Percentiles rank a stretch among this genome's conserved stretches.
Conservation (phyloP, 1,140 invertebrate genomes). For the Propsilocerus akamusi region DNA sequence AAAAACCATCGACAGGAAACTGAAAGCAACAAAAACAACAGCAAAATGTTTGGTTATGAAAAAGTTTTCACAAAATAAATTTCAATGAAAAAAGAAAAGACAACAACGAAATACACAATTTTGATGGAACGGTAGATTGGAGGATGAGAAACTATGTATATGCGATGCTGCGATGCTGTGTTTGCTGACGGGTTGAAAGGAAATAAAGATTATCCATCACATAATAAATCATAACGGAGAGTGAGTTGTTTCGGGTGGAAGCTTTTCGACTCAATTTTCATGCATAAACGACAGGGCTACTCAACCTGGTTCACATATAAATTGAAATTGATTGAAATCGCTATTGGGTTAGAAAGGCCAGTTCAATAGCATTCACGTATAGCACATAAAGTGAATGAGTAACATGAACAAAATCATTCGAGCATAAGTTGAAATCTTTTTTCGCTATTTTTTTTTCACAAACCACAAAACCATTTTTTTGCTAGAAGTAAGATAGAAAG, state of each 20-base stretch:
- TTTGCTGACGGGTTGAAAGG: not conserved
- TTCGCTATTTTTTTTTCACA: too few relatives aligned
- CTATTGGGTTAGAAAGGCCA: too few relatives aligned
- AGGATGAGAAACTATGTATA: not conserved
- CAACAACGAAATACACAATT: not conserved
- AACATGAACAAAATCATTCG: too few relatives aligned
- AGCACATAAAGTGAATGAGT: too few relatives aligned
- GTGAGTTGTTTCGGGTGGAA: not conserved
- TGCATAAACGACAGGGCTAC: too few relatives aligned
- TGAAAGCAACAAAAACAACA: not conserved
- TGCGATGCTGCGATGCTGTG: not conserved
- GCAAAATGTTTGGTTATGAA: not conserved
- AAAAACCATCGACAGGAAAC: not conserved
- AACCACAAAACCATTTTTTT: too few relatives aligned
- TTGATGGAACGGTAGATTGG: not conserved
- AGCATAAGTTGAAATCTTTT: too few relatives aligned
- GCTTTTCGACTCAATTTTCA: too few relatives aligned
- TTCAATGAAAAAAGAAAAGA: not conserved
- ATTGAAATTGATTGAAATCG: too few relatives aligned
- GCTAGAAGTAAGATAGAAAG: not conserved
- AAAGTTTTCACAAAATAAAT: not conserved
- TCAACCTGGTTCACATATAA: too few relatives aligned
- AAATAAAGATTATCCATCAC: slow-evolving; percentile 2
- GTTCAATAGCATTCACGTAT: too few relatives aligned
- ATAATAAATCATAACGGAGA: slow-evolving; percentile 1